Base-by-base conservation (phyloP, 2,888 invertebrate genomes). In the Xestia rhomboidea region DNA sequence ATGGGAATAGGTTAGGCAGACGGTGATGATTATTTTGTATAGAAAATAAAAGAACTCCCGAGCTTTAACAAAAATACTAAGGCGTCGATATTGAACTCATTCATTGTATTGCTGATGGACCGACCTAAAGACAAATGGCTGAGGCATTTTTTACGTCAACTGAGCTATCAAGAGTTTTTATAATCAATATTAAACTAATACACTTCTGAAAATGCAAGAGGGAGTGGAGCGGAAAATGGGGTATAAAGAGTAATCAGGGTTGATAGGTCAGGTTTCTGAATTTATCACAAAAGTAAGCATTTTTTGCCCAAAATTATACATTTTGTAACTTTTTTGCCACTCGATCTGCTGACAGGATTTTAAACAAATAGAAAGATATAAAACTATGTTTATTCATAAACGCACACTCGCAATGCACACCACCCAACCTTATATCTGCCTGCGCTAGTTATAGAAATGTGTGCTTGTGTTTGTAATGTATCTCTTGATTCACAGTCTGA, bases 141-240 rank as follows among this genome's bases (percentile, higher is more conserved):
- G 30, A 69, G 30, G 49, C 44, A 30, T 11, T 62, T 68, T 70
- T 66, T 30, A 51, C 44, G 38, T 68, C 41, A 21, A 62, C 68
- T 71, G 68, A 73, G 44, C 51, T 30, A 30, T 54, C 34, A n/a
- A 68, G 54, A 11, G 30, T 63, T 64, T 46, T 46, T 64, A 15
- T 57, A 21, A 73, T 73, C 68, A 76, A 76, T 83, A 68, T 54
- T 60, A 18, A 67, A 30, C 18, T 71, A 71, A 69, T 71, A 74
- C 38, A 66, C 41, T 51, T 60, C 11, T 68, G 8, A 57, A 24
- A 41, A 24, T 82, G 54, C 1, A 38, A 30, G 24, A 57, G n/a
- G 10, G 30, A n/a, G 4, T 34, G n/a, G 5, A 15, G 21, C 27
- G 18, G 27, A 64, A 54, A n/a, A 27, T 57, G 3, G 15, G 18